Conservation (phyloP, 2,113 vertebrate genomes). For the Tetraodon nigroviridis region DNA sequence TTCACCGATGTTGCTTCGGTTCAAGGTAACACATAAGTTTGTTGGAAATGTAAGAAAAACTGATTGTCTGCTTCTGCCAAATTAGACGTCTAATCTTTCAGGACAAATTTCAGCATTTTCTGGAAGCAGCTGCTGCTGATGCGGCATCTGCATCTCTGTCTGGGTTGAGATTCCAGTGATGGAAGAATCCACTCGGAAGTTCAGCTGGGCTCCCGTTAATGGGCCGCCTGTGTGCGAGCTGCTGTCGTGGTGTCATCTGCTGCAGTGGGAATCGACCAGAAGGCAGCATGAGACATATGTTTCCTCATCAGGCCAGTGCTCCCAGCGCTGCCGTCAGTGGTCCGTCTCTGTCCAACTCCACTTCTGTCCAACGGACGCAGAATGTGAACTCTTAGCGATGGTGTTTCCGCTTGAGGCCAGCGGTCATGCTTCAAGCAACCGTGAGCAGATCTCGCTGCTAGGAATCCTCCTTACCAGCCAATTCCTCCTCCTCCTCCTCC, state of each 20-base stretch:
- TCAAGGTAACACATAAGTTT: too few relatives aligned
- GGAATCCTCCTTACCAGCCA: slow-evolving; percentile 29
- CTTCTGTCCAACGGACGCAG: neutral
- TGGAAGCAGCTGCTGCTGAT: too few relatives aligned
- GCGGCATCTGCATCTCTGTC: neutral
- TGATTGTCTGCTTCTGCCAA: too few relatives aligned
- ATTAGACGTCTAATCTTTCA: too few relatives aligned
- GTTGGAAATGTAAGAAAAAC: too few relatives aligned
- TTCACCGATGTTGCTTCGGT: too few relatives aligned
- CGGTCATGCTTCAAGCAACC: too few relatives aligned
- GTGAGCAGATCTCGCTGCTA: neutral
- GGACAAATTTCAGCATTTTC: too few relatives aligned
- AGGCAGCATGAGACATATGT: neutral
- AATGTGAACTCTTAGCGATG: neutral
- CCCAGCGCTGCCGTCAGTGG: too few relatives aligned
- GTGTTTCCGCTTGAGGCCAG: neutral
- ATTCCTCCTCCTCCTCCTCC: neutral
- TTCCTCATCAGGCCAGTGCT: neutral
- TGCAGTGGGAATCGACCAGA: neutral
- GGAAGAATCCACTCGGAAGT: neutral
- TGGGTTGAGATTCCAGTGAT: neutral
- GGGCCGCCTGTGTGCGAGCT: neutral
- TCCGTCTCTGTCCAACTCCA: neutral
- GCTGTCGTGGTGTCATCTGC: neutral
- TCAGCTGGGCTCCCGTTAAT: neutral